These are phyloP conservation scores for Protodeltote pygarga DNA, from an alignment of 2,888 invertebrate genomes.

Conservation along the genomic window DNA sequence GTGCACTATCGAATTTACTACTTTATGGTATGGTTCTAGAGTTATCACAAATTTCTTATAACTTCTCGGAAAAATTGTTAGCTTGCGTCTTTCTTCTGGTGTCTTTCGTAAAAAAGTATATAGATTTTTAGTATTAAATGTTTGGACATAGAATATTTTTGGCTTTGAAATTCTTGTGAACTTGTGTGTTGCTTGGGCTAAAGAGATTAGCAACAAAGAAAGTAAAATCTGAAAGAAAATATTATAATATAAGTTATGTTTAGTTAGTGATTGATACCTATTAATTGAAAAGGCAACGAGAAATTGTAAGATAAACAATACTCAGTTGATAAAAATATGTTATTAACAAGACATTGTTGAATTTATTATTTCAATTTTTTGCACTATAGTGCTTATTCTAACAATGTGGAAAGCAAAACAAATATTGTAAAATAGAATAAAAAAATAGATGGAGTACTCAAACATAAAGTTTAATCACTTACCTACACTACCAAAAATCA, in stretches of 20 bases:
- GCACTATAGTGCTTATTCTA: no score
- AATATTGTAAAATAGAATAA: no score
- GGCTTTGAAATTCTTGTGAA: conserved; percentile 11
- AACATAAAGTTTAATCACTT: no score
- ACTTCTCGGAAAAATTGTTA: conserved; percentile 54
- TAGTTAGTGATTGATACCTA: no score
- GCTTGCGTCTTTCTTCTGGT: conserved; percentile 43
- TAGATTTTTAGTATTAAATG: background rate
- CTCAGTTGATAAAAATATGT: no score
- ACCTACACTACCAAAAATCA: no score
- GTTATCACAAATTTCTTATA: conserved; percentile 49
- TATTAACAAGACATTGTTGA: no score
- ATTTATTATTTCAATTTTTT: no score
- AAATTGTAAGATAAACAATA: no score
- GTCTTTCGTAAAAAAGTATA: background rate
- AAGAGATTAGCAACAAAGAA: conserved; percentile 6
- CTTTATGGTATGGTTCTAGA: conserved; percentile 29
- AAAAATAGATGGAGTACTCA: no score
- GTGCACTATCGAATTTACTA: conserved; percentile 11
- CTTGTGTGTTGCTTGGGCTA: conserved; percentile 7
- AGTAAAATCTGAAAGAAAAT: conserved; percentile 27
- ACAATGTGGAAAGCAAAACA: no score
- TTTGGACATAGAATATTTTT: conserved; percentile 1
- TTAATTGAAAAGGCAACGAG: no score
- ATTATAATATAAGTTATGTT: background rate